Conservation (phyloP, 2,797 vertebrate genomes). For the Eurystomus glaucurus region DNA sequence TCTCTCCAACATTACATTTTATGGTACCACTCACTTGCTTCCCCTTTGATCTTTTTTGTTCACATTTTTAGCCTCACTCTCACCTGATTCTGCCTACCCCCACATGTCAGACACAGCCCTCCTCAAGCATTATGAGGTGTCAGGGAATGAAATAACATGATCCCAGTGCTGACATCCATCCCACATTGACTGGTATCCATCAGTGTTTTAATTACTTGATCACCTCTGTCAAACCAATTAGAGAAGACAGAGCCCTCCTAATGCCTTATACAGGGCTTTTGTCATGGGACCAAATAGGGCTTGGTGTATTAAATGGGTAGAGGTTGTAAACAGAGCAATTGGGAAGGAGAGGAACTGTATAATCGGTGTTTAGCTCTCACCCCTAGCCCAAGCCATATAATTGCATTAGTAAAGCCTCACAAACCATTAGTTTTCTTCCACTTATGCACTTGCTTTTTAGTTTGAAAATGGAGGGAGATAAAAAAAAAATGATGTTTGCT, state of each 20-base stretch:
- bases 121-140: not conserved
- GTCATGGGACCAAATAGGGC: not conserved
- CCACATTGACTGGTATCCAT: not conserved
- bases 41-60: not conserved
- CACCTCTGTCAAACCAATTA: not conserved
- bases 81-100: not conserved
- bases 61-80: not conserved
- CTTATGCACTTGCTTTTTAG: not conserved
- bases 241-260: not conserved
- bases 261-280: not conserved
- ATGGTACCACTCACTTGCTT: not conserved
- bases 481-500: not conserved
- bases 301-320: not conserved
- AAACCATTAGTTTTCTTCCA: not conserved
- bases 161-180: not conserved
- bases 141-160: not conserved
- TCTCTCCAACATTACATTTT: not conserved
- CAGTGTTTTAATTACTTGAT: not conserved
- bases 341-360: not conserved
- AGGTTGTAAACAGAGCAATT: not conserved
- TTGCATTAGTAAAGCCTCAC: not conserved
- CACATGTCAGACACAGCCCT: not conserved
- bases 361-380: not conserved
- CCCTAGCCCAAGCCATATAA: not conserved
- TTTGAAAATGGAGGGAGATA: not conserved